Conservation (phyloP, 2,113 vertebrate genomes). For the Hipposideros armiger region DNA sequence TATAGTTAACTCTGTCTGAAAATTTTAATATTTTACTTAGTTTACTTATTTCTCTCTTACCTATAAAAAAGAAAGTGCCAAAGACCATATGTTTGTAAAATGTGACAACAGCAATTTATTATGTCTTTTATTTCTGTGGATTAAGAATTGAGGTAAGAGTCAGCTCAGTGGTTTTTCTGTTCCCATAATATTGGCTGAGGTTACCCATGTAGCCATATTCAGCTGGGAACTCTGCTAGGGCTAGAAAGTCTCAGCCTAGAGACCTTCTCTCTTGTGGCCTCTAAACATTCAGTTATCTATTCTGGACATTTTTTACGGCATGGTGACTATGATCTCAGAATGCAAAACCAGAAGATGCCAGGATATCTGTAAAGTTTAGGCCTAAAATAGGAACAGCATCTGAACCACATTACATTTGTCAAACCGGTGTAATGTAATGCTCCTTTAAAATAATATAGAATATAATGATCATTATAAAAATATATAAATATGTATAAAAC, state of each 20-base stretch:
- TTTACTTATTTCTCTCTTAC: neutral
- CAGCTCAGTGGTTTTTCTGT: neutral
- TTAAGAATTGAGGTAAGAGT: neutral
- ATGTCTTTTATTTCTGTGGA: neutral
- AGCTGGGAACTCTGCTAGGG: neutral
- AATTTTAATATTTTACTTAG: neutral
- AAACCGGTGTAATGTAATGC: neutral
- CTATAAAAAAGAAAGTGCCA: neutral
- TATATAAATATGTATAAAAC: neutral
- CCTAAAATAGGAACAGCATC: neutral
- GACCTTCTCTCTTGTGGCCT: neutral
- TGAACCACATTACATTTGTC: neutral
- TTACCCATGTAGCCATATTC: neutral
- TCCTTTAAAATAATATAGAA: neutral
- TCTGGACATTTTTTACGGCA: neutral
- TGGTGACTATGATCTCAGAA: neutral
- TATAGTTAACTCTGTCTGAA: neutral
- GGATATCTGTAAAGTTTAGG: neutral
- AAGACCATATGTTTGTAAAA: neutral
- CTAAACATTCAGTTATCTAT: neutral
- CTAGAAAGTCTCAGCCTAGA: neutral
- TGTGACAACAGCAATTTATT: neutral
- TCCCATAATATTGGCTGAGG: neutral
- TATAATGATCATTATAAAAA: neutral
- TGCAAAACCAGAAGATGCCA: neutral